Evolutionary conservation across 1,140 invertebrate species (phyloP), one percentile per base, ranked within the genome.

Genomic region (Patella vulgata): DNA sequence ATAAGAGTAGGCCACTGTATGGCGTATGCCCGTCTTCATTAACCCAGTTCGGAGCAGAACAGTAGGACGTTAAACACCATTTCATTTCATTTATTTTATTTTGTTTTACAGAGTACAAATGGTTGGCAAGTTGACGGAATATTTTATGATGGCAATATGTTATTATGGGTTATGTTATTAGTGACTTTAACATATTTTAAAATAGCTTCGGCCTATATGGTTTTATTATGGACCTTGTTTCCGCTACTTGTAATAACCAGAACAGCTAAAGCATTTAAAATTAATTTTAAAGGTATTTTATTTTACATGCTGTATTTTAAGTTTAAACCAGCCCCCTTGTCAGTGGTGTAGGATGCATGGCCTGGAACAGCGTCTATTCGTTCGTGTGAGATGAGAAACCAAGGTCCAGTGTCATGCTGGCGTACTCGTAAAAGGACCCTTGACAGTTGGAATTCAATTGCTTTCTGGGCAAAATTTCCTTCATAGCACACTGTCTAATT

Each of bases 171-270:
- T 50, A 60, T 85, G 3, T 71, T 89, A 28, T 81, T 90, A 17
- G 75, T 86, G 11, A 61, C 85, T 28, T 84, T 89, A 59, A 87
- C 88, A 44, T 56, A 87, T 62, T 70, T 87, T 17, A 83, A 88
- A 51, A 86, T 91, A 70, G 84, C 88, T 54, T 91, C 90, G 21
- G 88, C 88, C 61, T 91, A 89, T 79, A 85, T 91, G 73, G 84
- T 89, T 25, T 81, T 90, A 54, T 84, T 91, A 60, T 90, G 88
- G 88, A 87, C 90, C 4, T 64, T 90, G 44, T 88, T 57, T 8
- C 77, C 77, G 14, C 55, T 66, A 5, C 31, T 74, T 30, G 36
- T 71, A 3, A 59, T 31, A n/a, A 39, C 51, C 28, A 54, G 46
- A 54, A 30, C 28, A 58, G 2, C 31, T 36, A n/a, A 17, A 44